Percentiles rank a stretch among this genome's conserved stretches.
These are phyloP conservation scores for Coecobrya sp. DNA, from an alignment of 2,888 invertebrate species.

Conservation along the genomic window DNA sequence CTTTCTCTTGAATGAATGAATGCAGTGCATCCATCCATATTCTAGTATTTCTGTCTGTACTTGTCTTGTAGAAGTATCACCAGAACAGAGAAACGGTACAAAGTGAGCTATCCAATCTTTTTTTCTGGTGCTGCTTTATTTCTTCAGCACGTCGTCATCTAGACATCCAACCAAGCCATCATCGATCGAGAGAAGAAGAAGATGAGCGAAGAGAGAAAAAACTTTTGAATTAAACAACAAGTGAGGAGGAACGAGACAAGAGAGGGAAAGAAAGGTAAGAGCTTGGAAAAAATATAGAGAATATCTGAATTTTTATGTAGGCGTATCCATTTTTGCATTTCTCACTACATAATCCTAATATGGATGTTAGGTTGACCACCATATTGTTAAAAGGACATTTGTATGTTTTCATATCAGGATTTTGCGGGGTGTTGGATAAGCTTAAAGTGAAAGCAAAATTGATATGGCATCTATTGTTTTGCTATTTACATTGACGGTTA, in stretches of 20 bases:
- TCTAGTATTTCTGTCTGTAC: background rate
- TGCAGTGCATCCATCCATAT: conserved; percentile 43
- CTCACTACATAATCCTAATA: background rate
- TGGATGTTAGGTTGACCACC: background rate
- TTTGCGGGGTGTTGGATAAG: no score
- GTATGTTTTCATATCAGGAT: no score
- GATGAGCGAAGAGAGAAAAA: conserved; percentile 12
- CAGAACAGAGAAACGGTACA: conserved; percentile 8
- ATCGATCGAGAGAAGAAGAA: conserved; percentile 39
- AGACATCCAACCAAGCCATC: background rate
- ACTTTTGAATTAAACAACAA: conserved; percentile 59
- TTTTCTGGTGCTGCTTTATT: conserved; percentile 16
- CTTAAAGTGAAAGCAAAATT: no score
- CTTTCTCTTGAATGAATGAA: conserved; percentile 47
- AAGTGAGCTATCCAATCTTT: conserved; percentile 29
- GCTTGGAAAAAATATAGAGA: conserved; percentile 22
- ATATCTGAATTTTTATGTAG: conserved; percentile 36
- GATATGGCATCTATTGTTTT: no score
- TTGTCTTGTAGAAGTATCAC: background rate
- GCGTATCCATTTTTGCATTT: background rate
- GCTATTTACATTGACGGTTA: no score
- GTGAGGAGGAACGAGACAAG: background rate
- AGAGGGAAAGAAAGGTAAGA: conserved; percentile 23
- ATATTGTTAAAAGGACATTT: background rate
- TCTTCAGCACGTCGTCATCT: conserved; percentile 58